Evolutionary conservation across 2,113 vertebrate species (phyloP).

Genomic region (Lucifuga dentata): DNA sequence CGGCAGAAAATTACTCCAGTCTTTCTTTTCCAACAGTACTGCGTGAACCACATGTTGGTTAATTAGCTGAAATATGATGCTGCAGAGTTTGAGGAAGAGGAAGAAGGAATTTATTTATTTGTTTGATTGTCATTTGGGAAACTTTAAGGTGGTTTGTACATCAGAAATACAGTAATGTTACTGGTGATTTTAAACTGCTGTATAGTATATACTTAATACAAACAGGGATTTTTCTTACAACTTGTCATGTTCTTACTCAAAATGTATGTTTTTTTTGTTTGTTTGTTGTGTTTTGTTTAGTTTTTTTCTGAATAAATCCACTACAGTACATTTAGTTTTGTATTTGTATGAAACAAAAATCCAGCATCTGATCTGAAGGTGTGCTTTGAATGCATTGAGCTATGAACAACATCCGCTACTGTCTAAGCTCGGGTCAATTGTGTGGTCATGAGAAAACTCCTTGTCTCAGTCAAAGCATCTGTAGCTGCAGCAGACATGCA

Average conservation of each 20-base stretch:
- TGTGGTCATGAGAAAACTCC: slow-evolving; percentile 40
- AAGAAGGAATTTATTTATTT: slow-evolving; percentile 29
- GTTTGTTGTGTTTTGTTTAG: too few relatives aligned
- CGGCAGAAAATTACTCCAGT: slow-evolving; percentile 70
- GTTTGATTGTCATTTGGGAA: slow-evolving; percentile 38
- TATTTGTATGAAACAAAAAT: not conserved
- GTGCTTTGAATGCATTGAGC: slow-evolving; percentile 13
- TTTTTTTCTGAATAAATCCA: not conserved
- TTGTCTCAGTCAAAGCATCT: slow-evolving; percentile 30
- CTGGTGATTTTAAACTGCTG: not conserved
- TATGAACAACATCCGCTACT: slow-evolving; percentile 8
- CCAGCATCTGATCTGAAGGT: not conserved
- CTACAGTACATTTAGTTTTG: not conserved
- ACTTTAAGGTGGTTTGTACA: slow-evolving; percentile 17
- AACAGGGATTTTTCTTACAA: too few relatives aligned
- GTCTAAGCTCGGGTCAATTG: slow-evolving; percentile 41
- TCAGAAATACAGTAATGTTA: not conserved
- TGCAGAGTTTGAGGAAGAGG: slow-evolving; percentile 49
- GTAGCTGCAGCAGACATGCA: slow-evolving; percentile 52
- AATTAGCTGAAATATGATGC: slow-evolving; percentile 67
- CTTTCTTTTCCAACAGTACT: slow-evolving; percentile 60
- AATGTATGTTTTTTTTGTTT: too few relatives aligned
- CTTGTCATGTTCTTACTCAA: too few relatives aligned
- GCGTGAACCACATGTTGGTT: slow-evolving; percentile 66
- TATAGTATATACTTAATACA: too few relatives aligned